Evolutionary conservation across 2,888 invertebrate genomes (phyloP), one percentile per base, ranked within the genome.

Genomic region (Thymelicus acteon): DNA sequence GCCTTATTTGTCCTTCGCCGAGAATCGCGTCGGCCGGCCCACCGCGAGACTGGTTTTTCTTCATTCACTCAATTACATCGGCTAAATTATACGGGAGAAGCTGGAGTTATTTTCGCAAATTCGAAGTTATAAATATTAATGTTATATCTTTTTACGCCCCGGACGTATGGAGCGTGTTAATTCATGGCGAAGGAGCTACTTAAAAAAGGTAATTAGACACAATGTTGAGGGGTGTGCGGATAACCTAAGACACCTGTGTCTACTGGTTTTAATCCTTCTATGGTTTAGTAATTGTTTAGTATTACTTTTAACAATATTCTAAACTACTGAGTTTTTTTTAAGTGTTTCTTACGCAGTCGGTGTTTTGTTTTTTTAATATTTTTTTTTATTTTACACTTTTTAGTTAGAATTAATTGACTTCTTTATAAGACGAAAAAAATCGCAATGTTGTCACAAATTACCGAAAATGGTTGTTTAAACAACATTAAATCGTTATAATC

Each of bases 201-300:
- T 48, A 68, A 68, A 61, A 61, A 60, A 44, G 52, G 47, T 63
- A 68, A 68, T 68, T 68, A 68, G 68, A 68, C 61, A 40, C 64
- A 54, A 61, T 39, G 60, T 63, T 12, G 52, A 12, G 39, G 39
- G n/a, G n/a, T 19, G 13, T 54, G 24, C 49, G 40, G 40, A 60
- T 54, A 37, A 19, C 54, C 54, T 54, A 73, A 69, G 72, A 78
- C 78, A 74, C 76, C 76, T 75, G 76, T 72, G 65, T 62, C 67
- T 57, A 61, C 65, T 66, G 40, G 61, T 71, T 67, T 74, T 19
- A 19, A 19, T 19, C 19, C 19, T 19, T 19, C 19, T 19, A 19
- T 19, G 19, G 19, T 19, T 19, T 19, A 19, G 19, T 19, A 19
- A 19, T 19, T 19, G 19, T 19, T 19, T 19, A 19, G 19, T 19